Percentiles rank a stretch among this genome's conserved stretches.
Conservation (phyloP, 2,797 vertebrate genomes). For the Enteromius thamalakanensis region DNA sequence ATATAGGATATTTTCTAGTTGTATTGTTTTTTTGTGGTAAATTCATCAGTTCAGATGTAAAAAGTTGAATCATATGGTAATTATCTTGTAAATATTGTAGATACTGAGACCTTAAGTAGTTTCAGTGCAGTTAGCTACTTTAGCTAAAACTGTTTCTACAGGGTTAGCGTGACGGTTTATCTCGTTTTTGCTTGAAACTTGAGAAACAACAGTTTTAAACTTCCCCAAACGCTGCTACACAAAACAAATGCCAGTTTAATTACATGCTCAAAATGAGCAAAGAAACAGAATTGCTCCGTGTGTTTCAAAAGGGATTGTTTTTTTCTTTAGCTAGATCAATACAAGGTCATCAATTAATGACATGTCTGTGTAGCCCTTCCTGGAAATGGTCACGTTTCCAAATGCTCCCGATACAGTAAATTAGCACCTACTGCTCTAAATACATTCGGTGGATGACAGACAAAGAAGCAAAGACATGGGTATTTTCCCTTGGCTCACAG, state of each 20-base stretch:
- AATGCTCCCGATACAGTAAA: constrained; percentile 11
- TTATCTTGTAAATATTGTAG: neutral
- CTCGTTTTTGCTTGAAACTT: neutral
- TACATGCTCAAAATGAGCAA: neutral
- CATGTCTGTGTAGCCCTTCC: neutral
- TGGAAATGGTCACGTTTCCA: constrained; percentile 6
- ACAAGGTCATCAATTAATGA: constrained; percentile 35
- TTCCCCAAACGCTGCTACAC: neutral
- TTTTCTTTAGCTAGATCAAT: constrained; percentile 19
- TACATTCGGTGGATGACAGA: neutral
- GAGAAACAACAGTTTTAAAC: neutral
- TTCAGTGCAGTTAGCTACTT: neutral
- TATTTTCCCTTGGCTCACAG: constrained; percentile 2
- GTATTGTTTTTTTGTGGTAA: neutral
- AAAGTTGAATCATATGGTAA: neutral
- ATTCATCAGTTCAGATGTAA: neutral
- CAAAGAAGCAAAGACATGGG: neutral
- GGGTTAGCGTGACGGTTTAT: neutral
- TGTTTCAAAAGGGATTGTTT: neutral
- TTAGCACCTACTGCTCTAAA: constrained; percentile 15
- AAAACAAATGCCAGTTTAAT: neutral
- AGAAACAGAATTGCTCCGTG: neutral
- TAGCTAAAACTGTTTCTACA: neutral
- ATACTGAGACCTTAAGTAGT: neutral
- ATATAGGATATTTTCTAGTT: neutral